Percentiles rank a stretch among this genome's conserved stretches.
Evolutionary conservation across 92 coral and sea anemone genomes (phyloP).

Genomic region (Zoanthus sansibaricus): DNA sequence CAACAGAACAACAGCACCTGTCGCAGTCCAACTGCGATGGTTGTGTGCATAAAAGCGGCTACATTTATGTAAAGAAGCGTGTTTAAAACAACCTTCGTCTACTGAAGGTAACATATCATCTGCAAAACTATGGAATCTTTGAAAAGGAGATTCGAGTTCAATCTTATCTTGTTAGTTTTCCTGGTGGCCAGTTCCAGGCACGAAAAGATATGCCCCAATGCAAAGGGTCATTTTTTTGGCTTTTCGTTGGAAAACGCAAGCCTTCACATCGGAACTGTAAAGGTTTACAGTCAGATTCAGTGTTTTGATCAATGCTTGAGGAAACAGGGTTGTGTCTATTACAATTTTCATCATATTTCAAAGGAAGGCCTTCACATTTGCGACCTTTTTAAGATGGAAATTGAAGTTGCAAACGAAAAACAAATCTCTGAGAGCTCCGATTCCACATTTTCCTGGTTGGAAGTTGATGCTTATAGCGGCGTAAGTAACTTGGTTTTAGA

Average conservation of each 20-base stretch:
- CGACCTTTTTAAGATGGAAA: conserved; percentile 14
- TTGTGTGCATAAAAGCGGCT: conserved; percentile 1
- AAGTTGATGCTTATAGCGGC: conserved; percentile 3
- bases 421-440: neutral
- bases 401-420: conserved; percentile 1
- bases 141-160: neutral
- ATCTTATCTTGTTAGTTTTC: neutral
- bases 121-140: neutral
- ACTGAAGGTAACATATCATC: neutral
- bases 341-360: conserved; percentile 24
- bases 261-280: neutral
- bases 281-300: conserved; percentile 24
- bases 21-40: neutral
- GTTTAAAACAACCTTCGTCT: neutral
- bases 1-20: neutral
- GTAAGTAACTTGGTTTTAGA: neutral
- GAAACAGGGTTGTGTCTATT: conserved; percentile 16
- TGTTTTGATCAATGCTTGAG: conserved; percentile 31
- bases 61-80: conserved; percentile 5
- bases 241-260: conserved; percentile 12
- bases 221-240: conserved; percentile 27
- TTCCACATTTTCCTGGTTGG: conserved; percentile 33
- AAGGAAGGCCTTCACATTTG: conserved; percentile 16
- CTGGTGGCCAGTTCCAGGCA: neutral
- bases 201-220: conserved; percentile 21